phyloP scores from a whole-genome alignment of 92 coral and sea anemone species.

The Scolanthus callimorphus region DNA sequence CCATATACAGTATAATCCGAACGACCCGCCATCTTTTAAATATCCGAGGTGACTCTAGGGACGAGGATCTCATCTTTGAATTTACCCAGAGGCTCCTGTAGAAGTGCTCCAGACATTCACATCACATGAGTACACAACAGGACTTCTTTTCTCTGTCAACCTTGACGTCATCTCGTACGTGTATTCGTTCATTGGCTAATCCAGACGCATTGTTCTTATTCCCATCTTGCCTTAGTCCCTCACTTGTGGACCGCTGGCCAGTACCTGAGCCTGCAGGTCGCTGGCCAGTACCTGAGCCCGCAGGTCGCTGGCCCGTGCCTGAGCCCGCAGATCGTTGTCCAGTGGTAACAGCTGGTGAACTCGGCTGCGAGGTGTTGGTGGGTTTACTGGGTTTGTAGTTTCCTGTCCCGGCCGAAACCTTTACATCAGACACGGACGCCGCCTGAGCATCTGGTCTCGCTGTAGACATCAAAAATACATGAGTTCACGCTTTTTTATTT shows the following conservation, averaged over 20 bases:
- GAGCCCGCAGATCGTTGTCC: neutral
- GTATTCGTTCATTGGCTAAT: conserved; percentile 1
- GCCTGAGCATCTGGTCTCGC: conserved; percentile 31
- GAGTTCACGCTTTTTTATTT: too few species aligned
- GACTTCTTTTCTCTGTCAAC: conserved; percentile 68
- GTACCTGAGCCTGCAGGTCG: neutral
- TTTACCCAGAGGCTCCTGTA: too few species aligned
- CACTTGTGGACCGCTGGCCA: neutral
- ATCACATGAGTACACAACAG: conserved; percentile 78
- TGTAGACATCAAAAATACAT: conserved; percentile 1
- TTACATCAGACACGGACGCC: conserved; percentile 49
- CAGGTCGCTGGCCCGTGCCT: neutral
- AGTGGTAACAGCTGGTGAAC: conserved; percentile 10
- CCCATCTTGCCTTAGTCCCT: neutral
- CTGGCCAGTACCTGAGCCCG: neutral
- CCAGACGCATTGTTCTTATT: conserved; percentile 3
- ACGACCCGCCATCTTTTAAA: too few species aligned
- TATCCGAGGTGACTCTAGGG: too few species aligned
- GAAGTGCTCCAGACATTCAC: too few species aligned
- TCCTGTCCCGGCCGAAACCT: conserved; percentile 43
- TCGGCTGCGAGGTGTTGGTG: neutral
- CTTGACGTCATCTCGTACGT: conserved; percentile 21
- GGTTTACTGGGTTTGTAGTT: conserved; percentile 7
- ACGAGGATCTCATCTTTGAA: too few species aligned
- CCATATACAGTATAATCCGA: too few species aligned